Evolutionary conservation across 2,113 vertebrate species (phyloP).

Genomic region (Dascyllus trimaculatus): DNA sequence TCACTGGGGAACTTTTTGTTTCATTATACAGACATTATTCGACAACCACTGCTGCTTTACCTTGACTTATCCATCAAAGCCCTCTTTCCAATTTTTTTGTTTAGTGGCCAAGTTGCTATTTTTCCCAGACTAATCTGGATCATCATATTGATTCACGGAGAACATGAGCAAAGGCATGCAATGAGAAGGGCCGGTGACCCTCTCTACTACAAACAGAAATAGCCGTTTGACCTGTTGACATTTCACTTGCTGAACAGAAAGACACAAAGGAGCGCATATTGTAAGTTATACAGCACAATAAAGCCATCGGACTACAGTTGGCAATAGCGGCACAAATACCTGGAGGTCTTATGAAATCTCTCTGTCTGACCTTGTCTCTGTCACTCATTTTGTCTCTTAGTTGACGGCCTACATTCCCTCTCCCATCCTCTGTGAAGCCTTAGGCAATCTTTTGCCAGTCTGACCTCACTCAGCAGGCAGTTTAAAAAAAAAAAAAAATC

Average conservation of each 20-base stretch:
- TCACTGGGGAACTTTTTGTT: no score
- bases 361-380: not conserved
- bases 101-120: not conserved
- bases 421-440: not conserved
- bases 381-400: constrained; percentile 4
- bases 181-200: not conserved
- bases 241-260: not conserved
- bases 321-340: not conserved
- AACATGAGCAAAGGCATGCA: not conserved
- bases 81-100: not conserved
- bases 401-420: not conserved
- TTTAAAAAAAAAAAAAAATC: not conserved
- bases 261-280: not conserved
- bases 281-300: not conserved
- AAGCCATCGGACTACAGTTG: not conserved
- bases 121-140: not conserved
- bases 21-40: no score
- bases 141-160: constrained; percentile 1
- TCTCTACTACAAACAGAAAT: not conserved
- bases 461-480: constrained; percentile 5
- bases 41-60: not conserved
- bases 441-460: not conserved
- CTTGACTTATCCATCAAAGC: not conserved
- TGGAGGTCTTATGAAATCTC: not conserved
- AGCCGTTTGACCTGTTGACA: constrained; percentile 5